Evolutionary conservation across 2,888 invertebrate species (phyloP), one percentile per base, ranked within the genome.

Genomic region (Eristalis arbustorum): DNA sequence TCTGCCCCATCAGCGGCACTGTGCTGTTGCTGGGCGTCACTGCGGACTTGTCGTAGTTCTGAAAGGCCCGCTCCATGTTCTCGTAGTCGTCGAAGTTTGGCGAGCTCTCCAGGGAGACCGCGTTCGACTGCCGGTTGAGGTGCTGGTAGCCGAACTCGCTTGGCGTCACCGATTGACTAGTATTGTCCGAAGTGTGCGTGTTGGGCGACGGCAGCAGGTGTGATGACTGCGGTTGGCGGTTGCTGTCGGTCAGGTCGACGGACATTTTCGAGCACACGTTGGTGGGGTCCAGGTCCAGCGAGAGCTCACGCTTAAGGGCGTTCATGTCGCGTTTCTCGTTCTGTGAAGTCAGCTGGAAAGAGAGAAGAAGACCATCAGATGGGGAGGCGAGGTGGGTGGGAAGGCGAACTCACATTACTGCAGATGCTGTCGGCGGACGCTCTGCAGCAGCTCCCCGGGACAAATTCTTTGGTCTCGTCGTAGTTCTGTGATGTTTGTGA

Each of bases 91-190:
- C 92, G 78, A 91, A 92, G 57, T 91, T 91, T 18, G 93, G 92
- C 22, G 93, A 93, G 68, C 90, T 91, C 22, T 92, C 93, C 57
- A 92, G 88, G 11, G 93, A 93, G 61, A 92, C 92, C 88, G 91
- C 91, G 84, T 92, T 92, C n/a, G 92, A 90, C 72, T 92, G 92
- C 0, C 93, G 91, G 84, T 93, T 93, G 64, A 93, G 88, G 81
- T 93, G 91, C 82, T 93, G 93, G 89, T 93, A 93, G 69, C 93
- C 92, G 88, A 91, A 93, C 88, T 93, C 93, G 85, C 93, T 93
- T 62, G 93, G 93, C 18, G 93, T 93, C 59, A 93, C 91, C 84
- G 93, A 93, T 88, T 93, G 93, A 91, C 93, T 93, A 91, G 93
- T 93, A 88, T 93, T 93, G 88, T 93, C 93, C 28, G 90, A 90